Base-by-base conservation (phyloP, 2,888 invertebrate species). In the Teleiodes luculella region DNA sequence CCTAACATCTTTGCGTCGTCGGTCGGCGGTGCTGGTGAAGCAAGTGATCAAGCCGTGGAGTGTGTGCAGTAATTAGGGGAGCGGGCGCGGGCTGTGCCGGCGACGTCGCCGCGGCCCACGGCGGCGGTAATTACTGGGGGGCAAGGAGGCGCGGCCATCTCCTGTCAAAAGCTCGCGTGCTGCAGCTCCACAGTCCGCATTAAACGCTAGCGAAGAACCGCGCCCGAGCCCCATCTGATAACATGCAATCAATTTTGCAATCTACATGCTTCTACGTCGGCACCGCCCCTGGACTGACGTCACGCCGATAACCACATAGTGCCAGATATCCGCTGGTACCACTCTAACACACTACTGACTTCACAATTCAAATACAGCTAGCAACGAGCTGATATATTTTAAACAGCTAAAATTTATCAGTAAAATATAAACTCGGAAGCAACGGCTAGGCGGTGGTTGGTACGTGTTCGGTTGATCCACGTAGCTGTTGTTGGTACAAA, bases 161-260 rank as follows among this genome's bases (percentile, higher is more conserved):
- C 80, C 85, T 86, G 86, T 86, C 87, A 86, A 80, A 83, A 79
- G 81, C 76, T 89, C 86, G 88, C 89, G 89, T 89, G 88, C 78
- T 68, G 70, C 72, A 74, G 74, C 67, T 74, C 80, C 80, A 80
- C 83, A 81, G 85, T 85, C 82, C 78, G 81, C 83, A 85, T 86
- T 86, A 87, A 87, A 88, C 80, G 86, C 83, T 82, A 84, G 83
- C 86, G 83, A 86, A 85, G 86, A 87, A 85, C 83, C 86, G 83
- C 82, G 83, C 86, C 79, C 43, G 28, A 43, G 83, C 86, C 79
- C 81, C 84, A 88, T 86, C 88, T 80, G 88, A 88, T 88, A 87
- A 77, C 86, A 83, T 86, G 87, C 88, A 86, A 89, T 89, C 88
- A 86, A 88, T 85, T 88, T 86, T 82, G 88, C 89, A 83, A 89